Percentiles rank a stretch among this genome's conserved stretches.
Evolutionary conservation across 2,113 vertebrate species (phyloP).

Genomic region (Megaceryle maxima): DNA sequence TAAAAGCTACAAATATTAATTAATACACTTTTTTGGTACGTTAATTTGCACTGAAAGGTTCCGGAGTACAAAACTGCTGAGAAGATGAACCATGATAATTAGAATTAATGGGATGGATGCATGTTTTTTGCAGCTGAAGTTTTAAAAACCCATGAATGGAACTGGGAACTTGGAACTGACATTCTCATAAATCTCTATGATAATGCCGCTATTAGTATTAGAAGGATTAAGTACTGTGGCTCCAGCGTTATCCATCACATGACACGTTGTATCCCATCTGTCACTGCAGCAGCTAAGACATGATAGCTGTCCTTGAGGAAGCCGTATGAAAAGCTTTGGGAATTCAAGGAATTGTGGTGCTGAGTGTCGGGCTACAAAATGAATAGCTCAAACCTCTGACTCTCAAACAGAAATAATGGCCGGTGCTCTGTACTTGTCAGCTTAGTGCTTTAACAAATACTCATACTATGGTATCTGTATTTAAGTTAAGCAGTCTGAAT

Average conservation of each 20-base stretch:
- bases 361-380: conserved; percentile 70
- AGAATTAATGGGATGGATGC: conserved; percentile 91
- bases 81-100: conserved; percentile 89
- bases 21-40: conserved; percentile 94
- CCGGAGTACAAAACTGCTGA: conserved; percentile 85
- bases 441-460: conserved; percentile 69
- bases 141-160: conserved; percentile 84
- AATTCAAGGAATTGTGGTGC: conserved; percentile 78
- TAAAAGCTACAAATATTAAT: conserved; percentile 98
- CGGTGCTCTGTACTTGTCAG: conserved; percentile 78
- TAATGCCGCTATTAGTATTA: conserved; percentile 87
- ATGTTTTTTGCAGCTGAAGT: conserved; percentile 87
- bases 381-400: conserved; percentile 75
- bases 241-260: conserved; percentile 85
- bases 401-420: conserved; percentile 72
- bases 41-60: conserved; percentile 94
- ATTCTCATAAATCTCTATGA: conserved; percentile 91
- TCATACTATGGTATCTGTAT: conserved; percentile 6
- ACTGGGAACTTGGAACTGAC: conserved; percentile 86
- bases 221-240: conserved; percentile 85
- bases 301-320: conserved; percentile 79
- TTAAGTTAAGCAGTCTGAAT: conserved; percentile 48
- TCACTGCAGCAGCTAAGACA: conserved; percentile 74
- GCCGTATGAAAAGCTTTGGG: conserved; percentile 73
- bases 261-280: conserved; percentile 81